These are phyloP conservation scores for Stigmatopora argus DNA, from an alignment of 2,113 vertebrate genomes.

Conservation along the genomic window DNA sequence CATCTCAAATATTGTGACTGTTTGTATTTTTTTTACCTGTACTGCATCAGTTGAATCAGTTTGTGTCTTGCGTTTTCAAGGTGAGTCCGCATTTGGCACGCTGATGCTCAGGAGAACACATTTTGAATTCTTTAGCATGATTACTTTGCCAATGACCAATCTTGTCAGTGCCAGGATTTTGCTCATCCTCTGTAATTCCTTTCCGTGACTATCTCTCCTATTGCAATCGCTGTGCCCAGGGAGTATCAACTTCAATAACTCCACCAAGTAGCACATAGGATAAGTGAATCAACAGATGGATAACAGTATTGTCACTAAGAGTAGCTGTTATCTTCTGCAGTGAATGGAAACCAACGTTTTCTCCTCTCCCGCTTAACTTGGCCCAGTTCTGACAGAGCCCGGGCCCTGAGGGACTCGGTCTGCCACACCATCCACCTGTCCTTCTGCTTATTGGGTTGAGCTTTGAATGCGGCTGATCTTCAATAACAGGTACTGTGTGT, in stretches of 20 bases:
- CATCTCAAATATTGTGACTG: conserved; percentile 6
- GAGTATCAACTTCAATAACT: conserved; percentile 25
- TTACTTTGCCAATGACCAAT: conserved; percentile 38
- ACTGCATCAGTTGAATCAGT: neutral
- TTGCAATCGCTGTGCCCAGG: conserved; percentile 42
- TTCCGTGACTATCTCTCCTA: conserved; percentile 47
- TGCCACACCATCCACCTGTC: conserved; percentile 47
- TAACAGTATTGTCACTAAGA: conserved; percentile 54
- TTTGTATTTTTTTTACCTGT: conserved; percentile 6
- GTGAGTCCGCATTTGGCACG: conserved; percentile 3
- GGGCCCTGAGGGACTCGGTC: conserved; percentile 43
- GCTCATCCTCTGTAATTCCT: conserved; percentile 49
- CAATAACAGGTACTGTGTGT: conserved; percentile 33
- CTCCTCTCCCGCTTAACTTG: conserved; percentile 61
- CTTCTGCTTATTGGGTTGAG: conserved; percentile 45
- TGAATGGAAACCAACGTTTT: conserved; percentile 52
- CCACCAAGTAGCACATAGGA: neutral
- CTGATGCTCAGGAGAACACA: conserved; percentile 23
- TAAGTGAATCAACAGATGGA: conserved; percentile 64
- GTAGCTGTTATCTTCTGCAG: conserved; percentile 48
- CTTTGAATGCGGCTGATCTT: conserved; percentile 28
- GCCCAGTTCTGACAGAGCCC: conserved; percentile 57
- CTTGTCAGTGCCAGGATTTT: conserved; percentile 37
- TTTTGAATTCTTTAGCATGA: conserved; percentile 32
- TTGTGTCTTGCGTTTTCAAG: conserved; percentile 4